Evolutionary conservation across 2,888 invertebrate species (phyloP), one percentile per base, ranked within the genome.

Genomic region (Torymus tubicola): DNA sequence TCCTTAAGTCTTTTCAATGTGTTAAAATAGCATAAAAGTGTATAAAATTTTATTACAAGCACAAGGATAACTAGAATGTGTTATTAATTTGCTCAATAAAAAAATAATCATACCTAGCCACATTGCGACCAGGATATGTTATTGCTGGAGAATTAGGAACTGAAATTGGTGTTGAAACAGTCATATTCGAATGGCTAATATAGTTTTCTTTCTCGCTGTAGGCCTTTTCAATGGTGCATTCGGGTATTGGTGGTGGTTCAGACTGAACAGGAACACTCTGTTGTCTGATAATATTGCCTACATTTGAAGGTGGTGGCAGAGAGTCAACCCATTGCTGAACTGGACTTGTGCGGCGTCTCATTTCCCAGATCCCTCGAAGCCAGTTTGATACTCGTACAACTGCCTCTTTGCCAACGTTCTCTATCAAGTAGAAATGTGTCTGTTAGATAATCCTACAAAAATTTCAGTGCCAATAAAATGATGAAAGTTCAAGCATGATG

Each of bases 301-400:
- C 68, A 57, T 63, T 85, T 18, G 83, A 73, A 58, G 90, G 87
- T 12, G 86, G 90, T 52, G 95, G 94, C 83, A 95, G 90, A 10
- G 95, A 94, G 87, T 95, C 95, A 83, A 95, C 93, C 95, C 95
- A 96, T 91, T 95, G 94, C 88, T 96, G 95, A 72, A 96, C 94
- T 50, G 92, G 93, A 80, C 92, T 91, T 69, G 94, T 93, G 84
- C 94, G 94, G 78, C 94, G 93, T 85, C 93, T 90, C 94, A 93
- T 94, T 86, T 93, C 93, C 90, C 91, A 90, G 84, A 90, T 86
- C 63, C 88, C 86, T 76, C 88, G 87, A 24, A 91, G 83, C 91
- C 90, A 90, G 80, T 87, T 86, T 31, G 89, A 87, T n/a, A 90
- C 89, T 83, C 86, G 85, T 76, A 90, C 64, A 67, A 90, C 85